Base-by-base conservation (phyloP, 2,888 invertebrate genomes). In the Autographa pulchrina region DNA sequence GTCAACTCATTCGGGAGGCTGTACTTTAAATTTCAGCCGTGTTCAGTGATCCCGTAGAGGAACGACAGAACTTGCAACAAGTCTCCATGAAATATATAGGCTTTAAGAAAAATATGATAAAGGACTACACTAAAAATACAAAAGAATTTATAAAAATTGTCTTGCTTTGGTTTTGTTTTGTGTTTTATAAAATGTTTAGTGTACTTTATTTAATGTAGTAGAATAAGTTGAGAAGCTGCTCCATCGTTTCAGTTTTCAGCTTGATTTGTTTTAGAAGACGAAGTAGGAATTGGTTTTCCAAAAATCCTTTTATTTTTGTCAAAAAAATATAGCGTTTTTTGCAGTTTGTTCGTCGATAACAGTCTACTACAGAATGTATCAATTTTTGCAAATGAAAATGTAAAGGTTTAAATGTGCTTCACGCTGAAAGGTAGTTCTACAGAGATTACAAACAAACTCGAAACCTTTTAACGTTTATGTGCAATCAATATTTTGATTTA, bases 31-130 rank as follows among this genome's bases (percentile, higher is more conserved):
- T 48, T 73, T 75, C 70, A 72, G 41, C 25, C 69, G 59, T 70
- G 64, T 35, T 66, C 62, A 11, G 35, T 71, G 60, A 73, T 71
- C 75, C 75, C 54, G 43, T 31, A 62, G 59, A 73, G 52, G 31
- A 66, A 31, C 54, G 60, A 59, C 63, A 63, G 76, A 75, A 75
- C 69, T 48, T 31, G 72, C 77, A 77, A 74, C 76, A 80, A 74
- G 68, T 74, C 60, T 62, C 32, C 71, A 65, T 54, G 58, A 70
- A 81, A 76, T 65, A 41, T 70, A 65, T 64, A 65, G 56, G 73
- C 62, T 61, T 79, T 70, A 54, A 70, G 52, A 63, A 72, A 79
- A 79, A 72, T 77, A 69, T 68, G 61, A 74, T 76, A 77, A 70
- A 78, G 70, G 43, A 69, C 62, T 75, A 16, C 41, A 56, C 31